Percentiles rank a stretch among this genome's conserved stretches.
Evolutionary conservation across 2,113 vertebrate species (phyloP).

Genomic region (Archilochus colubris): DNA sequence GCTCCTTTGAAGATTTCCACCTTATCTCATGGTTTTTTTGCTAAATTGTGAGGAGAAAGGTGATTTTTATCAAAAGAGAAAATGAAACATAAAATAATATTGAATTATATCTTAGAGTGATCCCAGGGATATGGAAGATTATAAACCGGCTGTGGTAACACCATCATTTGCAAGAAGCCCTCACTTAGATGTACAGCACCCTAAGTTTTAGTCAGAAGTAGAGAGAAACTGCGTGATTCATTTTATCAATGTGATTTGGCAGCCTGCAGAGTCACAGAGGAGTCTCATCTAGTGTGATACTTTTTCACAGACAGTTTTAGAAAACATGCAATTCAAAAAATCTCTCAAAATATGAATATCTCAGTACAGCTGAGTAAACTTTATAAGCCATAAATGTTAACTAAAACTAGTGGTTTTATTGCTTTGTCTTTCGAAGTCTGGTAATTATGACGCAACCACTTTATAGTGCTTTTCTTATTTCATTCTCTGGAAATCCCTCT

Average conservation of each 20-base stretch:
- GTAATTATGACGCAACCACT: not conserved
- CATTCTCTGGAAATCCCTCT: not conserved
- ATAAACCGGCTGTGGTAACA: not conserved
- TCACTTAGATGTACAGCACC: not conserved
- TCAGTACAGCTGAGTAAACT: not conserved
- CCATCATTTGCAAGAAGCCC: not conserved
- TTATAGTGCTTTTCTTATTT: not conserved
- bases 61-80: not conserved
- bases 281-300: not conserved
- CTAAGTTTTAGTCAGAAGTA: constrained; percentile 18
- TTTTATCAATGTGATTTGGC: not conserved
- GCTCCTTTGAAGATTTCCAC: not conserved
- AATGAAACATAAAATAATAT: not conserved
- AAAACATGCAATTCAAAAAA: not conserved
- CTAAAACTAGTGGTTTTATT: not conserved
- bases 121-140: not conserved
- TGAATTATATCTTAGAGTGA: not conserved
- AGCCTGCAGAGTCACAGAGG: not conserved
- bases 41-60: not conserved
- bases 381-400: not conserved
- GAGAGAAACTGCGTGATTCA: not conserved
- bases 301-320: not conserved
- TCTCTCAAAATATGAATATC: not conserved
- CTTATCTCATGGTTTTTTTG: not conserved
- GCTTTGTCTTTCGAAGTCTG: not conserved